phyloP scores from a whole-genome alignment of 2,888 invertebrate genomes.

The Tridacna gigas region DNA sequence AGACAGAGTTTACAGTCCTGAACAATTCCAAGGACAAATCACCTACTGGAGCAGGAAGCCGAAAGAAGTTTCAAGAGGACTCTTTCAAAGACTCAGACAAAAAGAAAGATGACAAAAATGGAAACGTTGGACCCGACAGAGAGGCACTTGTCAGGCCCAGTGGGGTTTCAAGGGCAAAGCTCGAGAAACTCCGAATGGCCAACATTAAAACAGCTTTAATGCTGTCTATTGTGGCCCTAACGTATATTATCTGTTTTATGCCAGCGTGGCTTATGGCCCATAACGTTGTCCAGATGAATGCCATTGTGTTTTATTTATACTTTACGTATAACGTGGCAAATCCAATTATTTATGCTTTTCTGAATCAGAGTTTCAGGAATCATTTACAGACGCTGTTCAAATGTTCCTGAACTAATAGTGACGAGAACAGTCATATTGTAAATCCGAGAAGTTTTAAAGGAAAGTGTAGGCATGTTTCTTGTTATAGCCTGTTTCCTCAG shows the following conservation, averaged over 20 bases:
- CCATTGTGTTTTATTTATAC: slow-evolving; percentile 83
- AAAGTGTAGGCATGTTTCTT: no score
- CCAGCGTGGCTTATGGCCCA: slow-evolving; percentile 84
- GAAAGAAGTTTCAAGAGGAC: slow-evolving; percentile 20
- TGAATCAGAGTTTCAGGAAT: slow-evolving; percentile 84
- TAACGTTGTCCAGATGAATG: slow-evolving; percentile 73
- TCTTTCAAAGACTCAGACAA: slow-evolving; percentile 1
- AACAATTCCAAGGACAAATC: slow-evolving; percentile 58
- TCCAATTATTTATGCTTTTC: slow-evolving; percentile 84
- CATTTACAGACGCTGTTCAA: slow-evolving; percentile 73
- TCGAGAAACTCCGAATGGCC: slow-evolving; percentile 80
- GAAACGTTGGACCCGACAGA: slow-evolving; percentile 38
- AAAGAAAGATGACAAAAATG: slow-evolving; percentile 32
- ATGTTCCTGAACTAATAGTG: slow-evolving; percentile 9
- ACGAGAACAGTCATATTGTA: not conserved
- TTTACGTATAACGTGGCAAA: slow-evolving; percentile 84
- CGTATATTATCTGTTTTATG: slow-evolving; percentile 84
- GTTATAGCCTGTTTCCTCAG: no score
- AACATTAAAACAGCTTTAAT: slow-evolving; percentile 85
- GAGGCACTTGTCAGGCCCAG: slow-evolving; percentile 65
- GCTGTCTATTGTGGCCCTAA: slow-evolving; percentile 84
- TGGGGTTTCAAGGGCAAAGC: slow-evolving; percentile 68
- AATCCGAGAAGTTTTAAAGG: no score
- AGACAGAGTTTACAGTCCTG: slow-evolving; percentile 68
- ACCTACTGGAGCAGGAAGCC: slow-evolving; percentile 40